Base-by-base conservation (phyloP, 2,888 invertebrate genomes). In the Scrobipalpa atriplicella region DNA sequence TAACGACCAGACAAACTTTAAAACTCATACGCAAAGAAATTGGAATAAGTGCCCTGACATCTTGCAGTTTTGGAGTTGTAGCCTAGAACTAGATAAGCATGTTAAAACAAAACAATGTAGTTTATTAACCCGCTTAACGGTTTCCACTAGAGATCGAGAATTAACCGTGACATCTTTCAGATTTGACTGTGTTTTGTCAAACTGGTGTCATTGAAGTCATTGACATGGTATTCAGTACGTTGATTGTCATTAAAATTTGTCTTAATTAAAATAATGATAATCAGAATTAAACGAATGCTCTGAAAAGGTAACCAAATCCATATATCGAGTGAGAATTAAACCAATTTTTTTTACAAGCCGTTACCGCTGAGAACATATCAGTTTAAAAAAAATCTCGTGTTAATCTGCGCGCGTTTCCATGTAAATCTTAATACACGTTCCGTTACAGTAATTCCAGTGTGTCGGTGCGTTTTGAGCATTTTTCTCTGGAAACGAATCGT, bases 401-500 rank as follows among this genome's bases (percentile, higher is more conserved):
- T 81, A 83, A 84, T 83, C 82, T 82, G 81, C 81, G 76, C 76
- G 73, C 73, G 75, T 74, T 84, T 84, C 79, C 83, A 83, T 86
- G 84, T 83, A 85, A 85, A 86, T 86, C 86, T 87, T 83, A 85
- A 85, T 84, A 83, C 82, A 73, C 81, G 87, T 88, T 85, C 89
- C 89, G 89, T 90, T 90, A 89, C 83, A 82, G 82, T 86, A 86
- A 89, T 88, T 82, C 84, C 82, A 80, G 82, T 75, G 79, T 81
- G 80, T 83, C 79, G 81, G 75, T 82, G 78, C 78, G 76, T 80
- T 85, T 87, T 86, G 86, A 16, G 81, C 79, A 85, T 86, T 80
- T 87, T 86, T 87, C 87, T 81, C 83, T 81, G 82, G 84, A 88
- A 89, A 90, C 86, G 80, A 87, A 89, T 90, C 86, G 80, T 90